Evolutionary conservation across 2,888 invertebrate species (phyloP), one percentile per base, ranked within the genome.

Genomic region (Osmoderma eremita): DNA sequence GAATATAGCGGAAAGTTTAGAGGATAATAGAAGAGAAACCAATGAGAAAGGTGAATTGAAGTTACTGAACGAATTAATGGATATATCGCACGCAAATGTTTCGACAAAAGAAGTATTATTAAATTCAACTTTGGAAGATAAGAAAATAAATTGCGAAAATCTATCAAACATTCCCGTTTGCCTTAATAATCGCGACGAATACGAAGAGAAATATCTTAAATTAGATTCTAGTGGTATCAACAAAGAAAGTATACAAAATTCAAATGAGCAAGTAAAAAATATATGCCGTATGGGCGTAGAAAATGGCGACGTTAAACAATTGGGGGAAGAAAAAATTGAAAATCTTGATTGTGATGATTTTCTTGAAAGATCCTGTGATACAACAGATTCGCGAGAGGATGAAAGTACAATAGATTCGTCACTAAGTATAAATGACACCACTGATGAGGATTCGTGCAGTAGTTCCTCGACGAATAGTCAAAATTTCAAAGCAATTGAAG

Each of bases 41-140:
- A 24, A 13, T 10, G 58, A 58, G 3, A 30, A 58, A 3, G 22
- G 42, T 4, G 58, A 58, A 12, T 38, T 63, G 18, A 51, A 63
- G 13, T 17, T 63, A 1, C 41, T 63, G 30, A 63, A 63, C 10
- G 63, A 63, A 15, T 39, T 63, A 63, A 51, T 13, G 63, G 51
- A 5, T n/a, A n/a, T n/a, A n/a, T n/a, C n/a, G n/a, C 10, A 24
- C 4, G 42, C 45, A 1, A 58, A 22, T 6, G 45, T 58, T 10
- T 42, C 42, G 10, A 22, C 24, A n/a, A 58, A 58, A 17, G 42
- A 58, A 30, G 24, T 30, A 8, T 15, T 58, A 12, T 10, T 58
- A 22, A 42, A 22, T 42, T 41, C 56, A 6, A 41, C 42, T 12
- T 15, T 8, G 3, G 58, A 58, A 1, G 58, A 45, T 1, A 30